Evolutionary conservation across 1,140 invertebrate species (phyloP).

Genomic region (Chelonus insularis): DNA sequence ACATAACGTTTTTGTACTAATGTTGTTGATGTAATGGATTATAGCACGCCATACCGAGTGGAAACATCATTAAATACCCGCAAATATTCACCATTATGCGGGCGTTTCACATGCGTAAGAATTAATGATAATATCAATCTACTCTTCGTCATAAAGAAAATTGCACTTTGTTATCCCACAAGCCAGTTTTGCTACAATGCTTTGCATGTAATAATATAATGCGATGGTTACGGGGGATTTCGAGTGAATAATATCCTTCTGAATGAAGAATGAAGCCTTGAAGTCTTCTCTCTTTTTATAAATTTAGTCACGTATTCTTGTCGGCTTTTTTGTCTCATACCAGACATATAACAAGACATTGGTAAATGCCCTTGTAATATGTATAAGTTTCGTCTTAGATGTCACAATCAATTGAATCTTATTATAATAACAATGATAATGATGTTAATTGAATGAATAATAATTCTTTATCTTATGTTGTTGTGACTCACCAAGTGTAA

Average conservation of each 20-base stretch:
- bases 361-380: background rate
- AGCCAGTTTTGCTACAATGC: background rate
- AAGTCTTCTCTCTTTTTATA: background rate
- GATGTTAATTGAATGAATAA: too few species aligned
- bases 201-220: background rate
- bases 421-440: too few species aligned
- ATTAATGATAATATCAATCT: background rate
- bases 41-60: background rate
- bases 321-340: background rate
- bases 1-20: too few species aligned
- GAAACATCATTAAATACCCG: background rate
- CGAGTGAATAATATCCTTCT: background rate
- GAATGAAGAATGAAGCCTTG: background rate
- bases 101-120: background rate
- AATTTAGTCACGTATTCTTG: conserved; percentile 2
- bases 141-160: background rate
- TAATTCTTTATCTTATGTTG: too few species aligned
- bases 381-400: too few species aligned
- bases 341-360: background rate
- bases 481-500: too few species aligned
- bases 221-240: too few species aligned
- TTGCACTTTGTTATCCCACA: background rate
- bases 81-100: background rate
- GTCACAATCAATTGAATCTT: too few species aligned
- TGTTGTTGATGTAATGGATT: too few species aligned